Conservation (phyloP, 2,888 invertebrate genomes). For the Ormia ochracea region DNA sequence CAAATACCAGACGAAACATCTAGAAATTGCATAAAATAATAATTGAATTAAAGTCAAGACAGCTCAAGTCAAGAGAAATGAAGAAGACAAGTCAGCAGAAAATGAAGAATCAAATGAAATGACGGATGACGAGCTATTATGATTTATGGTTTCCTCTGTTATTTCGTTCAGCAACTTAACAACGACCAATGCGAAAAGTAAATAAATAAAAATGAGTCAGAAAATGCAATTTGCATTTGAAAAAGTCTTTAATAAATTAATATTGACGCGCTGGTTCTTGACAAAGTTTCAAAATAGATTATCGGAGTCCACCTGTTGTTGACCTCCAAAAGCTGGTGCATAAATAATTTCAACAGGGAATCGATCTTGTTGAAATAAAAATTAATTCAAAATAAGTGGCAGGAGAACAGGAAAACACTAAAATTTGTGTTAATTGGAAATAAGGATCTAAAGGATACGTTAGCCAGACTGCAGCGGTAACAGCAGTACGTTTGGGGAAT, state of each 20-base stretch:
- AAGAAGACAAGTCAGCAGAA: not conserved
- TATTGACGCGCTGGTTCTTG: not conserved
- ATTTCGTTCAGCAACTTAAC: not conserved
- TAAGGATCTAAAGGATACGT: constrained; percentile 30
- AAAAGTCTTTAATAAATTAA: constrained; percentile 1
- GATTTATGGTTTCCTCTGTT: constrained; percentile 51
- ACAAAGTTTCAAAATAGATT: not conserved
- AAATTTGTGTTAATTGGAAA: constrained; percentile 1
- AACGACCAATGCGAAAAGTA: not conserved
- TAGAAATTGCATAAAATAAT: constrained; percentile 39
- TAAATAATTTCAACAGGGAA: not conserved
- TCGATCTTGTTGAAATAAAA: not conserved
- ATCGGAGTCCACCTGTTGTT: constrained; percentile 15
- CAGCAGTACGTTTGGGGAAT: not conserved
- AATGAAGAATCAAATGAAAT: constrained; percentile 17
- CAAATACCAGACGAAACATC: constrained; percentile 4
- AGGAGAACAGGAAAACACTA: not conserved
- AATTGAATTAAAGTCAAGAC: constrained; percentile 44
- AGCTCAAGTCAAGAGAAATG: not conserved
- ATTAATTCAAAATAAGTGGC: constrained; percentile 8
- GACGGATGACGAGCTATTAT: constrained; percentile 53
- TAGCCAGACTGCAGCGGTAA: constrained; percentile 12
- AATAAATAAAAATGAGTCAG: not conserved
- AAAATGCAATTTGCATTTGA: not conserved
- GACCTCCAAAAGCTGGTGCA: not conserved